Base-by-base conservation (phyloP, 1,140 invertebrate genomes). In the Ceratoteleas bidentatus region DNA sequence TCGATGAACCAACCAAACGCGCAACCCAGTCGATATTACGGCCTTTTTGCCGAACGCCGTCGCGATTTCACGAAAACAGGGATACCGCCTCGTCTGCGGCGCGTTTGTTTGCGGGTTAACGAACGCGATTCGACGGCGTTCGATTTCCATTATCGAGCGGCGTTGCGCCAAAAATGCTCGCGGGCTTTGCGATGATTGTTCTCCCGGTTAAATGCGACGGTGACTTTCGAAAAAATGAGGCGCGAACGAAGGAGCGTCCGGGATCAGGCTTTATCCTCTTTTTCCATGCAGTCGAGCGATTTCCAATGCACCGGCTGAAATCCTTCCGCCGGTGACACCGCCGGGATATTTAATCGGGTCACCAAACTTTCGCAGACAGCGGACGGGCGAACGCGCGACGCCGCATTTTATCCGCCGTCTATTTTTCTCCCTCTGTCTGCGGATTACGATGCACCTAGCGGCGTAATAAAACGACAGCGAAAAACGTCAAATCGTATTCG, bases 291-390 rank as follows among this genome's bases (percentile, higher is more conserved):
- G 54, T 76, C 61, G 79, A 81, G 54, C 79, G 66, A 65, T 72
- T 64, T 62, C 49, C 68, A 81, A 81, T 81, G 69, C 70, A 61
- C 45, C 32, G 58, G 16, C 62, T 72, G 52, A 74, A 81, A 74
- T 81, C 62, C 69, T 66, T 69, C 58, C 58, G 60, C 60, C 61
- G 61, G 54, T 81, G 72, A 81, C 72, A 75, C 72, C 64, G 49
- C 52, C 68, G 49, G 65, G 66, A 65, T 77, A 82, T 77, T 82
- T 76, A 82, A 82, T 82, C 73, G 79, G 61, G 62, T 61, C 73
- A 69, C 66, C 72, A 81, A 81, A 76, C 72, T 76, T 76, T 75
- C 56, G 34, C 65, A 68, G 60, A 74, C 65, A 70, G 13, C 61
- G 57, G 47, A 57, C 65, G 32, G 15, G 54, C 33, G 24, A 43